These are phyloP conservation scores for Furnarius figulus DNA, from an alignment of 2,113 vertebrate species.

Conservation along the genomic window DNA sequence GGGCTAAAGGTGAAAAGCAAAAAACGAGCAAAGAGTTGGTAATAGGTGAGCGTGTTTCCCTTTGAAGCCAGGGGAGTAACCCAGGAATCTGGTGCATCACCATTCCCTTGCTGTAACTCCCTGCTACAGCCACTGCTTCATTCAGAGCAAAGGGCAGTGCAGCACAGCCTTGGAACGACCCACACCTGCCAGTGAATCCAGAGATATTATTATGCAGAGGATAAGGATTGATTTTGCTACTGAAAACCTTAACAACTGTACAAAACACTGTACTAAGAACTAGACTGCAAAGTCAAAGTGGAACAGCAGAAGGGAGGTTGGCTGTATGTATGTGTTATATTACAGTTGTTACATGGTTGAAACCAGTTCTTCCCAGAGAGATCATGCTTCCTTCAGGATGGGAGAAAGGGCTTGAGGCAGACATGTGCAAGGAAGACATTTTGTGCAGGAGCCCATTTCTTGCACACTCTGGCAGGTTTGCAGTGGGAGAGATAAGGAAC, in stretches of 20 bases:
- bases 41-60: background rate
- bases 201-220: background rate
- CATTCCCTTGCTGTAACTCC: background rate
- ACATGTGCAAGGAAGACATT: background rate
- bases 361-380: background rate
- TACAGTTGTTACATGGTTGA: background rate
- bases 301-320: background rate
- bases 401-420: background rate
- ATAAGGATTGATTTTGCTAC: background rate
- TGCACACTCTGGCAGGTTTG: background rate
- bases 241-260: background rate
- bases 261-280: background rate
- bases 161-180: background rate
- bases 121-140: background rate
- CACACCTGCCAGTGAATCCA: background rate
- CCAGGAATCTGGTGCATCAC: background rate
- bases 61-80: background rate
- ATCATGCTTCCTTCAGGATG: background rate
- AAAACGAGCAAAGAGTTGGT: background rate
- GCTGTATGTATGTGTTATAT: background rate
- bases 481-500: background rate
- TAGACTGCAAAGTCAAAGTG: background rate
- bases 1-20: background rate
- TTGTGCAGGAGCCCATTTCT: background rate
- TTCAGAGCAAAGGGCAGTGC: background rate